phyloP scores from a whole-genome alignment of 2,888 invertebrate species.

The Drosophila percnosoma region DNA sequence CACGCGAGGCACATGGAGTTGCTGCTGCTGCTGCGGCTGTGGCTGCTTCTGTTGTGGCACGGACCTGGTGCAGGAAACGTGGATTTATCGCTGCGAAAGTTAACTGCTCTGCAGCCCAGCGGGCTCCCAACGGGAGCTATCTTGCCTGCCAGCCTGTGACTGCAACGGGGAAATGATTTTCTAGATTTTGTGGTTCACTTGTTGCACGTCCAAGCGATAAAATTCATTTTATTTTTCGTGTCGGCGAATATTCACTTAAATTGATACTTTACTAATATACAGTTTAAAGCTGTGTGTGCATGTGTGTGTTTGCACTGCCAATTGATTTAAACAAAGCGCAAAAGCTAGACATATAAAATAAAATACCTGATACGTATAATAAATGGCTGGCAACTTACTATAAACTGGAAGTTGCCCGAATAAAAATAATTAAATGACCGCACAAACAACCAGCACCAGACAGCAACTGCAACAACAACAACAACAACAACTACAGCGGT shows the following conservation, averaged over 20 bases:
- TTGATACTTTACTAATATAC: constrained; percentile 50
- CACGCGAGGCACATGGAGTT: constrained; percentile 14
- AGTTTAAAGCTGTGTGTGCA: constrained; percentile 1
- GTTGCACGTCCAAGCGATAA: constrained; percentile 62
- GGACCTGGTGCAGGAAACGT: constrained; percentile 73
- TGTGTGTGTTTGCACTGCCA: constrained; percentile 12
- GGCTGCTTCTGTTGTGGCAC: constrained; percentile 42
- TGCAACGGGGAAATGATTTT: constrained; percentile 27
- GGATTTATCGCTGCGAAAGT: constrained; percentile 73
- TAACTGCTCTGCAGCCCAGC: constrained; percentile 50
- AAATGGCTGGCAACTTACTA: constrained; percentile 39
- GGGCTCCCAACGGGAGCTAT: constrained; percentile 42
- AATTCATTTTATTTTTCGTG: constrained; percentile 51
- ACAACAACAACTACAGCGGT: constrained; percentile 6
- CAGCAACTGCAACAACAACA: constrained; percentile 33
- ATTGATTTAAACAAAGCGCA: constrained; percentile 54
- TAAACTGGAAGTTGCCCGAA: constrained; percentile 73
- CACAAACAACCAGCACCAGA: constrained; percentile 33
- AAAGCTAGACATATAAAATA: constrained; percentile 16
- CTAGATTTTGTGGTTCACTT: constrained; percentile 61
- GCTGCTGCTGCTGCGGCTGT: constrained; percentile 10
- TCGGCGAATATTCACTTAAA: constrained; percentile 33
- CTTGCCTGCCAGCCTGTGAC: constrained; percentile 10
- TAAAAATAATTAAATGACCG: constrained; percentile 75
- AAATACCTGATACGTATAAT: constrained; percentile 11